A percentile compares a stretch with the other conserved stretches of the same genome.
Evolutionary conservation across 1,140 invertebrate genomes (phyloP).

Genomic region (Rhynchophorus ferrugineus): DNA sequence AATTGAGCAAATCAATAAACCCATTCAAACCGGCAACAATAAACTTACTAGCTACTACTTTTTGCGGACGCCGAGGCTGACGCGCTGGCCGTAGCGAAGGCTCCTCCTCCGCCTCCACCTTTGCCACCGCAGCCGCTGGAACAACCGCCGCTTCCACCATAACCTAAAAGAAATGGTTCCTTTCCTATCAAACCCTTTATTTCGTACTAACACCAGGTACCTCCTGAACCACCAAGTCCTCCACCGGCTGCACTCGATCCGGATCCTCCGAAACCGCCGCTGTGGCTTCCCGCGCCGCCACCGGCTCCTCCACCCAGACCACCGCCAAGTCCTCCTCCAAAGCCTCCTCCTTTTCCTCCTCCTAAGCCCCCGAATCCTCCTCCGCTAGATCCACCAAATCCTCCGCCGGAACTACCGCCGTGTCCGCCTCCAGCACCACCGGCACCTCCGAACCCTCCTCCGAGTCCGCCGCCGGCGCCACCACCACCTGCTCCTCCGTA

Average conservation of each 20-base stretch:
- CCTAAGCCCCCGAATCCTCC: too few species aligned
- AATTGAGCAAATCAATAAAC: neutral
- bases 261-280: slow-evolving; percentile 7
- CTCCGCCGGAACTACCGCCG: slow-evolving; percentile 7
- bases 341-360: neutral
- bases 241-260: slow-evolving; percentile 3
- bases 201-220: neutral
- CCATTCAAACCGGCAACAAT: too few species aligned
- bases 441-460: slow-evolving; percentile 10
- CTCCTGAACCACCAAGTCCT: neutral
- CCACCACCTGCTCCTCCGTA: slow-evolving; percentile 5
- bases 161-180: too few species aligned
- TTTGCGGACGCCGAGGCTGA: slow-evolving; percentile 14
- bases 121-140: slow-evolving; percentile 7
- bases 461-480: slow-evolving; percentile 2
- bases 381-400: neutral
- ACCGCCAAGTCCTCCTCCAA: slow-evolving; percentile 5
- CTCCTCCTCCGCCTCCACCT: slow-evolving; percentile 10
- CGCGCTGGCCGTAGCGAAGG: slow-evolving; percentile 7
- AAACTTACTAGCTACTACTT: slow-evolving; percentile 15
- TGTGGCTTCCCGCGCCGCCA: slow-evolving; percentile 1
- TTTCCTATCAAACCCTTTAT: too few species aligned
- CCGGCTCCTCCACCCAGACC: neutral
- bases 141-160: slow-evolving; percentile 10
- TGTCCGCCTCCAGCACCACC: slow-evolving; percentile 1